Conservation (phyloP, 2,113 vertebrate species). For the Nerophis lumbriciformis region DNA sequence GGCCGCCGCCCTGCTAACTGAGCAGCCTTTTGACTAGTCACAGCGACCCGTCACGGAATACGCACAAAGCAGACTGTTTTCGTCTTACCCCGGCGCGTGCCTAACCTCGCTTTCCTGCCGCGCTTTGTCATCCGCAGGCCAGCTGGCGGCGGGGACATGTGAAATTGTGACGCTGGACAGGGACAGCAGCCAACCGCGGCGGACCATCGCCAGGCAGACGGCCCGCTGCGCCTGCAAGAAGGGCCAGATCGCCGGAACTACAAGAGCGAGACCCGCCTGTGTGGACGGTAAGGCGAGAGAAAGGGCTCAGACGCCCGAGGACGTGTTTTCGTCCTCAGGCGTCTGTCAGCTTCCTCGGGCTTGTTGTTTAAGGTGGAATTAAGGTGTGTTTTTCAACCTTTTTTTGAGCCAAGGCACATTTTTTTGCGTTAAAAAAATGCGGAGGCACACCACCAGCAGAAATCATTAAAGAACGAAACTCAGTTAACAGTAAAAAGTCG, state of each 20-base stretch:
- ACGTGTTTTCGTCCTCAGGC: constrained; percentile 10
- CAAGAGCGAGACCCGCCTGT: constrained; percentile 94
- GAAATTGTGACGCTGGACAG: constrained; percentile 97
- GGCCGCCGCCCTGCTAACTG: background rate
- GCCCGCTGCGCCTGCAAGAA: constrained; percentile 98
- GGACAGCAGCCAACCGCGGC: constrained; percentile 94
- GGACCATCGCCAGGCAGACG: constrained; percentile 97
- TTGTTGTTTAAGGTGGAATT: constrained; percentile 30
- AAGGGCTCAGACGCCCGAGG: constrained; percentile 15
- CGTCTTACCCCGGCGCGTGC: constrained; percentile 41
- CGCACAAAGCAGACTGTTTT: constrained; percentile 11
- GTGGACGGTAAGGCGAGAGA: constrained; percentile 87
- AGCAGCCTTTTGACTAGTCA: background rate
- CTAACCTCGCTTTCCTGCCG: constrained; percentile 54
- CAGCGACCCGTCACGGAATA: background rate
- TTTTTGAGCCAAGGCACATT: too few relatives aligned
- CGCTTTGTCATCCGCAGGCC: constrained; percentile 80
- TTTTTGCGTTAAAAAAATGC: too few relatives aligned
- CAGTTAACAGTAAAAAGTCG: too few relatives aligned
- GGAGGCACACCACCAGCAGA: too few relatives aligned
- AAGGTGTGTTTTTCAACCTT: constrained; percentile 11
- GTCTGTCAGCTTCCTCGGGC: constrained; percentile 17
- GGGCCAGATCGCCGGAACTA: constrained; percentile 98
- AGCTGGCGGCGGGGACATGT: constrained; percentile 95
- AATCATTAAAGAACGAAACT: too few relatives aligned